A percentile compares a stretch with the other conserved stretches of the same genome.
Conservation (phyloP, 2,888 invertebrate genomes). For the Palloptera scutellata region DNA sequence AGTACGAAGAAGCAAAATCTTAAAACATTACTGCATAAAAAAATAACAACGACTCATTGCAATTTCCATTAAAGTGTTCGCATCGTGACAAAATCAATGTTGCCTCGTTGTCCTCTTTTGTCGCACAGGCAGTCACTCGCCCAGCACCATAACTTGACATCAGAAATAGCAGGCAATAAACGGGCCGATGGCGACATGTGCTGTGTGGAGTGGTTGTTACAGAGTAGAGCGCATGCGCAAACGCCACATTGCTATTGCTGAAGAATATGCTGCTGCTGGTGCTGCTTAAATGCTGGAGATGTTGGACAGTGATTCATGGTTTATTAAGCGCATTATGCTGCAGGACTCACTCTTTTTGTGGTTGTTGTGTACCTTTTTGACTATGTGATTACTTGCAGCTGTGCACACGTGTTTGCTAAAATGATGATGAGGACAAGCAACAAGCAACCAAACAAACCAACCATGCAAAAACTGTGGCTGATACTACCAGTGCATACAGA, state of each 20-base stretch:
- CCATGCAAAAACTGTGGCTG: neutral
- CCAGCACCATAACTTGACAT: conserved; percentile 14
- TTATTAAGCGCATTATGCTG: conserved; percentile 63
- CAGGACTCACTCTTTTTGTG: conserved; percentile 39
- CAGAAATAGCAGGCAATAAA: conserved; percentile 36
- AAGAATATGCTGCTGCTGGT: conserved; percentile 45
- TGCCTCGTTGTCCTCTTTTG: conserved; percentile 46
- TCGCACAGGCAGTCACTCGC: conserved; percentile 33
- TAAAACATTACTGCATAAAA: neutral
- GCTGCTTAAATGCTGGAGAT: conserved; percentile 37
- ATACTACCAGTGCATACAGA: conserved; percentile 17
- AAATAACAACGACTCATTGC: conserved; percentile 6
- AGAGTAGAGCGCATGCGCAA: conserved; percentile 22
- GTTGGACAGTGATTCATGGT: conserved; percentile 57
- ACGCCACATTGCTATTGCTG: neutral
- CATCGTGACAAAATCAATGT: conserved; percentile 51
- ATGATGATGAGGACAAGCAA: neutral
- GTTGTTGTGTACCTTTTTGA: conserved; percentile 30
- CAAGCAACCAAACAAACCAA: neutral
- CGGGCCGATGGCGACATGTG: conserved; percentile 37
- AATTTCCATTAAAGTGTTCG: conserved; percentile 42
- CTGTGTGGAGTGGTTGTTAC: conserved; percentile 39
- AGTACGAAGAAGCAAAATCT: neutral
- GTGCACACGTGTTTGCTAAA: conserved; percentile 31
- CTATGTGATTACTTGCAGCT: conserved; percentile 34